These are phyloP conservation scores for Lerista edwardsae DNA, from an alignment of 2,797 vertebrate genomes.

Conservation along the genomic window DNA sequence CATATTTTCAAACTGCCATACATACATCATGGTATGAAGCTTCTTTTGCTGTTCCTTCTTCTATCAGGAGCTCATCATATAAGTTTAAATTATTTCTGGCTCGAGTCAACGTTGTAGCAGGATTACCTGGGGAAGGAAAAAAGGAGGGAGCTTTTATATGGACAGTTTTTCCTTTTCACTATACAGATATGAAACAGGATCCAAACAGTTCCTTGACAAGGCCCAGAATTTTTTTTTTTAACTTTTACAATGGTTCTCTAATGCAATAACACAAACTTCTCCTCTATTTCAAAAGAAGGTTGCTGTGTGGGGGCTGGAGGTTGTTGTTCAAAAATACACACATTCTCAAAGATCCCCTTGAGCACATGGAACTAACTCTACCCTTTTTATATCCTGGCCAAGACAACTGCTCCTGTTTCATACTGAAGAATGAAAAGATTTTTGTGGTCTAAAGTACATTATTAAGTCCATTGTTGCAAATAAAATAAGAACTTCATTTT, in stretches of 20 bases:
- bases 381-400: neutral
- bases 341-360: neutral
- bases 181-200: neutral
- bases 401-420: neutral
- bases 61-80: conserved; percentile 93
- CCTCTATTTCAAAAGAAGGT: neutral
- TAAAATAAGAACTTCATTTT: neutral
- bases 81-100: conserved; percentile 88
- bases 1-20: conserved; percentile 8
- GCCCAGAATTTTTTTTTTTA: no score
- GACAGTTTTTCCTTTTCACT: neutral
- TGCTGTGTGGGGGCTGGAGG: neutral
- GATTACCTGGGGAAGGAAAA: conserved; percentile 68
- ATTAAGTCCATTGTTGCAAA: neutral
- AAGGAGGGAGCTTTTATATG: neutral
- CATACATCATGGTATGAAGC: conserved; percentile 87
- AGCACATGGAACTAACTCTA: neutral
- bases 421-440: neutral
- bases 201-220: neutral
- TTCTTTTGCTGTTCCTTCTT: conserved; percentile 90
- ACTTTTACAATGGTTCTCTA: neutral
- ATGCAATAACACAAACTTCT: neutral
- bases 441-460: neutral
- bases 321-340: neutral
- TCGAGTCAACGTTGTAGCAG: conserved; percentile 63